phyloP scores from a whole-genome alignment of 2,888 invertebrate genomes.

The Noctuana brunneofusca region DNA sequence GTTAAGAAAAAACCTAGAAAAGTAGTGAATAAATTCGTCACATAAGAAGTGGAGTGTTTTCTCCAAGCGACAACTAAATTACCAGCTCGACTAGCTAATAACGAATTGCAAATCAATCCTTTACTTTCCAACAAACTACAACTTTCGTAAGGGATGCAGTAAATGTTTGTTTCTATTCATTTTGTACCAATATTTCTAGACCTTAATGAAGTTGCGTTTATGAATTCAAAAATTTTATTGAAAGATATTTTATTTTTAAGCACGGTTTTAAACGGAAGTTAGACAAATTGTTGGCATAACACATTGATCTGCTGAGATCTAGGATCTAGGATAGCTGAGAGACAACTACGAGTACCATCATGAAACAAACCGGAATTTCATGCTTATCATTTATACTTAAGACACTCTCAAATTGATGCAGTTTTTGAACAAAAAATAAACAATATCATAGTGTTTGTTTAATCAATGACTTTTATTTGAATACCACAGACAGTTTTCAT shows the following conservation, averaged over 20 bases:
- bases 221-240: too few species aligned
- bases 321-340: too few species aligned
- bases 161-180: constrained; percentile 4
- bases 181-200: not conserved
- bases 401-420: too few species aligned
- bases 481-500: constrained; percentile 11
- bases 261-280: too few species aligned
- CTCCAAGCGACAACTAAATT: constrained; percentile 31
- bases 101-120: constrained; percentile 31
- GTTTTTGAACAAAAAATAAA: not conserved
- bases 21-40: constrained; percentile 18
- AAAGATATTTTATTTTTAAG: too few species aligned
- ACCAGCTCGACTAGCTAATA: constrained; percentile 26
- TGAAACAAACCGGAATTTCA: too few species aligned
- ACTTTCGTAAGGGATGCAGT: constrained; percentile 23
- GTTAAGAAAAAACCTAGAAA: not conserved
- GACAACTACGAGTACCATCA: too few species aligned
- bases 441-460: not conserved
- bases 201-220: too few species aligned
- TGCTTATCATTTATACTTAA: not conserved
- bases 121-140: constrained; percentile 27
- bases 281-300: too few species aligned
- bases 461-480: not conserved
- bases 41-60: constrained; percentile 22
- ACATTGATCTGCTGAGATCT: too few species aligned